Evolutionary conservation across 2,888 invertebrate genomes (phyloP).

Genomic region (Caenorhabditis becei): DNA sequence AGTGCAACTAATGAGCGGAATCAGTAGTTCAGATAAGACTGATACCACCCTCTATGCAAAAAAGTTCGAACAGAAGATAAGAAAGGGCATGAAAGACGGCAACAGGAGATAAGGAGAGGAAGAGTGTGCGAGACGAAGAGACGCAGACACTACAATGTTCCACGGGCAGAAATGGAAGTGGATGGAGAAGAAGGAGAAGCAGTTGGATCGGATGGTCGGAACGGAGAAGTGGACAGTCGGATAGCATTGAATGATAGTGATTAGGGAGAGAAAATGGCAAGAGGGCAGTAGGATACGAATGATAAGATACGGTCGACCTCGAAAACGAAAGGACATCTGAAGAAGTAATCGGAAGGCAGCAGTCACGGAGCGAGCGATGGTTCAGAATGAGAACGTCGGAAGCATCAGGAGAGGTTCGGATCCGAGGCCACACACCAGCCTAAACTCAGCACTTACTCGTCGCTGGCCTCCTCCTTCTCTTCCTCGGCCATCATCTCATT

Average conservation of each 20-base stretch:
- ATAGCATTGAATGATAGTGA: slow-evolving; percentile 8
- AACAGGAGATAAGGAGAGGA: slow-evolving; percentile 26
- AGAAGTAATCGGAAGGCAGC: background rate
- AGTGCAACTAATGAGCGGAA: too few relatives aligned
- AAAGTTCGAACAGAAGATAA: slow-evolving; percentile 8
- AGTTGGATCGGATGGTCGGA: slow-evolving; percentile 12
- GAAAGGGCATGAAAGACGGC: slow-evolving; percentile 32
- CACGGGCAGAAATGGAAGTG: background rate
- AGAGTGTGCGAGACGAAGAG: slow-evolving; percentile 45
- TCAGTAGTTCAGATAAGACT: background rate
- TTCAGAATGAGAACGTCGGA: slow-evolving; percentile 6
- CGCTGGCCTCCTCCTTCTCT: slow-evolving; percentile 25
- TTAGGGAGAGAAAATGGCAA: background rate
- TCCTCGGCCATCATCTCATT: slow-evolving; percentile 19
- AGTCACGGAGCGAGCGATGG: background rate
- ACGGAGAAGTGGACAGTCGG: background rate
- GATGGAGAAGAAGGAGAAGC: slow-evolving; percentile 8
- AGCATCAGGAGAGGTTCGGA: slow-evolving; percentile 26
- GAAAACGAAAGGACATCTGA: slow-evolving; percentile 2
- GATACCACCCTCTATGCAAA: too few relatives aligned
- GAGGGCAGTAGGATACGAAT: background rate
- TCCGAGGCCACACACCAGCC: slow-evolving; percentile 34
- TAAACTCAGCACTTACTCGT: slow-evolving; percentile 43
- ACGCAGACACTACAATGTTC: slow-evolving; percentile 30
- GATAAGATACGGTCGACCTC: slow-evolving; percentile 17